Evolutionary conservation across 2,113 vertebrate genomes (phyloP).

Genomic region (Triplophysa siluroides): DNA sequence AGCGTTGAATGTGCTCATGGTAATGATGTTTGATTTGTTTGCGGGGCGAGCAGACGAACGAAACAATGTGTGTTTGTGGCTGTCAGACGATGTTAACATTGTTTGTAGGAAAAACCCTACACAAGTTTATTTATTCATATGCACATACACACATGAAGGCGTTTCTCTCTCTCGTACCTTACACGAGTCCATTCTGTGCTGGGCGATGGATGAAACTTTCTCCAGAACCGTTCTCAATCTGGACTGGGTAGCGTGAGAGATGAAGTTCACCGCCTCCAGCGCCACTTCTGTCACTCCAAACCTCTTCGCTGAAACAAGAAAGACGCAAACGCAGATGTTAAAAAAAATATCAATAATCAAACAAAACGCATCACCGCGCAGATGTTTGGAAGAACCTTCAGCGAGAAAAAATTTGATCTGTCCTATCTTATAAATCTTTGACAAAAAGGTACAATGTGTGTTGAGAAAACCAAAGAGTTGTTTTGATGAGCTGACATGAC

Average conservation of each 20-base stretch:
- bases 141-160: too few relatives aligned
- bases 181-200: slow-evolving; percentile 82
- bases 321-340: slow-evolving; percentile 51
- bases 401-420: not conserved
- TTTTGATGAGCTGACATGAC: slow-evolving; percentile 18
- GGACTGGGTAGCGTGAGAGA: slow-evolving; percentile 83
- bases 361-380: slow-evolving; percentile 5
- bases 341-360: not conserved
- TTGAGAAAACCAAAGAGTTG: not conserved
- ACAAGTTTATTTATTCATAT: too few relatives aligned
- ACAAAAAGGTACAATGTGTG: slow-evolving; percentile 28
- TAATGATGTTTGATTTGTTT: not conserved
- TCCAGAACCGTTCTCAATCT: slow-evolving; percentile 82
- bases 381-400: not conserved
- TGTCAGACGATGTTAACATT: not conserved
- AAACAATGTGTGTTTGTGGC: slow-evolving; percentile 6
- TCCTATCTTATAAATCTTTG: slow-evolving; percentile 28
- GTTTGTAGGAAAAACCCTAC: slow-evolving; percentile 8
- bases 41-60: not conserved
- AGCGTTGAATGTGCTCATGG: not conserved
- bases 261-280: slow-evolving; percentile 82
- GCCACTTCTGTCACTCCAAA: slow-evolving; percentile 84
- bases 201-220: slow-evolving; percentile 83
- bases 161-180: slow-evolving; percentile 70
- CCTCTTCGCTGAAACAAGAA: slow-evolving; percentile 74